Conservation (phyloP, 2,888 invertebrate species). For the Caenorhabditis imperialis region DNA sequence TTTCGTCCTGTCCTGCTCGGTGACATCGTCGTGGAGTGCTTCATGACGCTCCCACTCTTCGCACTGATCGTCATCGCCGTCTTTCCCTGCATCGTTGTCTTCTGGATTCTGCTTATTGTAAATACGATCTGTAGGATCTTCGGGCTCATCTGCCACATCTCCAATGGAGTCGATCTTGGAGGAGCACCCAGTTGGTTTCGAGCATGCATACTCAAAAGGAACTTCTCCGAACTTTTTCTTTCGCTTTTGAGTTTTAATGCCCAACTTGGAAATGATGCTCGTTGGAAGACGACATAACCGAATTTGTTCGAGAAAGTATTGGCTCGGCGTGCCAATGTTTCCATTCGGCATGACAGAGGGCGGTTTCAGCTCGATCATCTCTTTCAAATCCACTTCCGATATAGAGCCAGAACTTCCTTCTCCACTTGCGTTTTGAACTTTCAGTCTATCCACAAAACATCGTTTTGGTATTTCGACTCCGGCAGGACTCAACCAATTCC, state of each 20-base stretch:
- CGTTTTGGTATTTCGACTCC: conserved; percentile 39
- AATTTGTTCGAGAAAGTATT: conserved; percentile 80
- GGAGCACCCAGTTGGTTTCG: neutral
- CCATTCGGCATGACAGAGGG: conserved; percentile 81
- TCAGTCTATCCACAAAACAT: conserved; percentile 59
- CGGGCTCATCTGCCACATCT: conserved; percentile 11
- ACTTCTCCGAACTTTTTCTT: conserved; percentile 62
- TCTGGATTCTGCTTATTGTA: conserved; percentile 25
- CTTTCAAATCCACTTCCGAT: conserved; percentile 41
- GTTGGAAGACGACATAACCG: conserved; percentile 79
- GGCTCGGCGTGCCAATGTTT: conserved; percentile 82
- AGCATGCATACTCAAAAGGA: conserved; percentile 50
- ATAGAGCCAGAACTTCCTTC: conserved; percentile 15
- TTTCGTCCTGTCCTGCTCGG: conserved; percentile 79
- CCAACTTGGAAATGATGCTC: conserved; percentile 72
- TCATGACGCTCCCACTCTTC: conserved; percentile 78
- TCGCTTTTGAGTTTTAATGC: conserved; percentile 52
- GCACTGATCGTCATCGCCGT: conserved; percentile 66
- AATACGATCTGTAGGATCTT: conserved; percentile 58
- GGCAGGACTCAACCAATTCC: conserved; percentile 40
- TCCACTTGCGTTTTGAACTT: conserved; percentile 28
- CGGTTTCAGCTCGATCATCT: conserved; percentile 78
- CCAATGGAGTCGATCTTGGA: neutral
- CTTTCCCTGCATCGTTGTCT: conserved; percentile 60
- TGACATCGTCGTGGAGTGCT: conserved; percentile 79